Percentiles rank a stretch among this genome's conserved stretches.
phyloP scores from a whole-genome alignment of 1,140 invertebrate genomes.

The Brachystomella parvula region DNA sequence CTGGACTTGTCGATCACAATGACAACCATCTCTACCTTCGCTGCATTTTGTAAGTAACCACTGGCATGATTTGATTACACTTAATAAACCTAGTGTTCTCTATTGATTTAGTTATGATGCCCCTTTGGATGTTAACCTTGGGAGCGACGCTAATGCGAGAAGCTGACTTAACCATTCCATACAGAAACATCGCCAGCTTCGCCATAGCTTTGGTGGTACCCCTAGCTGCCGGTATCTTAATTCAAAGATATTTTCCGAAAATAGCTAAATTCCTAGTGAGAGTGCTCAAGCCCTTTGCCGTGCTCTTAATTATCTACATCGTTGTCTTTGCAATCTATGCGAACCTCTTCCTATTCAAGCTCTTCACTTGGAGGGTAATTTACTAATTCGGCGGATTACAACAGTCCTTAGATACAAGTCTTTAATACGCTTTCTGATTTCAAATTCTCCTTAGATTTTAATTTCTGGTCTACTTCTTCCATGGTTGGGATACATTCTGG shows the following conservation, averaged over 20 bases:
- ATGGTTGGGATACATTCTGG: constrained; percentile 74
- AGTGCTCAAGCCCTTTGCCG: constrained; percentile 77
- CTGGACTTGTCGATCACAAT: constrained; percentile 82
- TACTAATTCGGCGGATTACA: constrained; percentile 38
- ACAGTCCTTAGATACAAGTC: constrained; percentile 50
- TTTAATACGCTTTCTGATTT: not conserved
- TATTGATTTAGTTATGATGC: constrained; percentile 72
- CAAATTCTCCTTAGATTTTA: constrained; percentile 56
- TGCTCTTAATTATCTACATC: constrained; percentile 75
- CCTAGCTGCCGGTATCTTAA: constrained; percentile 65
- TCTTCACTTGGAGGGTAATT: constrained; percentile 76
- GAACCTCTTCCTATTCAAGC: constrained; percentile 82
- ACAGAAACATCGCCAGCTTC: constrained; percentile 63
- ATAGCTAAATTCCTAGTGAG: constrained; percentile 61
- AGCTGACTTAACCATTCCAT: constrained; percentile 67
- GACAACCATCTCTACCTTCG: constrained; percentile 81
- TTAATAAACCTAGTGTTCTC: constrained; percentile 4
- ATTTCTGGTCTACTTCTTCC: constrained; percentile 75
- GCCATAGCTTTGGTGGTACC: constrained; percentile 74
- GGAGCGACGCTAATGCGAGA: constrained; percentile 68
- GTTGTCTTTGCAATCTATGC: constrained; percentile 84
- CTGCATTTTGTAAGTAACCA: constrained; percentile 60
- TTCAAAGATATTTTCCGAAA: constrained; percentile 60
- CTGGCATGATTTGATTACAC: not conserved
- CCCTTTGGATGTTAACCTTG: constrained; percentile 89